Conservation (phyloP, 2,797 vertebrate species). For the Dipus sagitta region DNA sequence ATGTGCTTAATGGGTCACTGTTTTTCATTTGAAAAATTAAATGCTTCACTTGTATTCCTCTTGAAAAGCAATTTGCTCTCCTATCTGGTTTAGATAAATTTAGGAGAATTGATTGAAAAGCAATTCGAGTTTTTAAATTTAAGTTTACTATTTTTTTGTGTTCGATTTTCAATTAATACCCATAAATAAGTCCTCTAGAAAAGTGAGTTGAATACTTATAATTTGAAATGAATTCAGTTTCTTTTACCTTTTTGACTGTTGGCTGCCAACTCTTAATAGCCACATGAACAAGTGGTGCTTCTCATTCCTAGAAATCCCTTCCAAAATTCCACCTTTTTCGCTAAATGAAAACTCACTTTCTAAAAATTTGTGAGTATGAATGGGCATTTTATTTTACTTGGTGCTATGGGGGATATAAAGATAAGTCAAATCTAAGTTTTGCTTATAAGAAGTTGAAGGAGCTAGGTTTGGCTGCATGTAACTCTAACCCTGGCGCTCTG, state of each 20-base stretch:
- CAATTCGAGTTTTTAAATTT: not conserved
- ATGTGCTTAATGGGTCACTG: conserved; percentile 14
- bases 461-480: not conserved
- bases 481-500: not conserved
- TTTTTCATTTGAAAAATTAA: conserved; percentile 33
- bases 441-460: not conserved
- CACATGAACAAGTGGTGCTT: not conserved
- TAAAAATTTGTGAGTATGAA: not conserved
- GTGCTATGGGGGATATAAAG: not conserved
- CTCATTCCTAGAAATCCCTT: conserved; percentile 1
- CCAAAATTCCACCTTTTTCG: conserved; percentile 34
- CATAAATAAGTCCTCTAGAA: not conserved
- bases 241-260: conserved; percentile 31
- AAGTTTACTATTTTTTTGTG: conserved; percentile 20
- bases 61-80: conserved; percentile 48
- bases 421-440: conserved; percentile 62
- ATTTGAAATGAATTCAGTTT: conserved; percentile 21
- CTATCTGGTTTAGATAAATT: conserved; percentile 36
- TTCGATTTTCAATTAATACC: conserved; percentile 9
- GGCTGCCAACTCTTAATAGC: not conserved
- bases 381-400: conserved; percentile 29
- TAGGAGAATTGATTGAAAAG: not conserved
- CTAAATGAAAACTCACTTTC: not conserved
- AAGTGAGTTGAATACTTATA: conserved; percentile 12
- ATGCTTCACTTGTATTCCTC: not conserved